Percentiles rank a stretch among this genome's conserved stretches.
Evolutionary conservation across 92 coral and sea anemone species (phyloP).

Genomic region (Epizoanthus illoricatus): DNA sequence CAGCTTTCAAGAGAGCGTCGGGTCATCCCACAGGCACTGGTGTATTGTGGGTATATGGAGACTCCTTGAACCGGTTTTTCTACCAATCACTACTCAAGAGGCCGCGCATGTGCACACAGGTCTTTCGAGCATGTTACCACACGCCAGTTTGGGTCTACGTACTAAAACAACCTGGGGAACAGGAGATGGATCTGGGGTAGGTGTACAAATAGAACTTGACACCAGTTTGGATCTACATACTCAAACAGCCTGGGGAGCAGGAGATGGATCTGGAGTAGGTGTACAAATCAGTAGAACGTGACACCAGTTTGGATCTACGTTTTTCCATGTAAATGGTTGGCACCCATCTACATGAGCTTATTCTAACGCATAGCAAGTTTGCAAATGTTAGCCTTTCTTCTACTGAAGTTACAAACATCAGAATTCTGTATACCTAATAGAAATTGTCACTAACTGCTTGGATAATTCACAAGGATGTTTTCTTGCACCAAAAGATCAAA

Average conservation of each 20-base stretch:
- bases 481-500: too few relatives aligned
- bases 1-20: slow-evolving; percentile 38
- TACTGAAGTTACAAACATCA: too few relatives aligned
- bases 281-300: neutral
- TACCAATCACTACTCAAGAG: slow-evolving; percentile 55
- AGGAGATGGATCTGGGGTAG: slow-evolving; percentile 62
- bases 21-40: slow-evolving; percentile 63
- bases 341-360: too few relatives aligned
- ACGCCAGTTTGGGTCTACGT: slow-evolving; percentile 73
- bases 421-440: too few relatives aligned
- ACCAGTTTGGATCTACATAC: slow-evolving; percentile 68
- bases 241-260: slow-evolving; percentile 30
- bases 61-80: slow-evolving; percentile 65
- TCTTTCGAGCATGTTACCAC: slow-evolving; percentile 66
- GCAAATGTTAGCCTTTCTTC: too few relatives aligned
- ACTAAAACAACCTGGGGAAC: slow-evolving; percentile 30
- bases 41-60: slow-evolving; percentile 77
- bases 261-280: slow-evolving; percentile 61
- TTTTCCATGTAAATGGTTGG: too few relatives aligned
- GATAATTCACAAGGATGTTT: too few relatives aligned
- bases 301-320: slow-evolving; percentile 70
- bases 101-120: slow-evolving; percentile 46
- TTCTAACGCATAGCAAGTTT: too few relatives aligned
- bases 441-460: too few relatives aligned
- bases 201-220: neutral